Conservation (phyloP, 2,888 invertebrate species). For the Beris morrisii region DNA sequence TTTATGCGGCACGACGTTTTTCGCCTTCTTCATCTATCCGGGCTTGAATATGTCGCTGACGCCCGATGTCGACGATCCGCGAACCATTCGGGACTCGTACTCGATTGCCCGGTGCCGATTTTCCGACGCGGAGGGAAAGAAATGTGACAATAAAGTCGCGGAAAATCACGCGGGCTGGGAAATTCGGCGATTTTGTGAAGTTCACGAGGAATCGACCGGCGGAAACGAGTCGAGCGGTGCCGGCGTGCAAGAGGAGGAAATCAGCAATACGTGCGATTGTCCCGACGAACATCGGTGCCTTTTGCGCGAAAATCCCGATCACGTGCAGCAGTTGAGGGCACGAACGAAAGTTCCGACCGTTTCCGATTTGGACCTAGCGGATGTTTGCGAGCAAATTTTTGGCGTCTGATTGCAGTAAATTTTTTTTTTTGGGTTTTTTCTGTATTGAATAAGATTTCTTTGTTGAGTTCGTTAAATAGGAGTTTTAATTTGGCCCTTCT, state of each 20-base stretch:
- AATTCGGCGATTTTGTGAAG: conserved; percentile 44
- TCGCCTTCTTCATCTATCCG: conserved; percentile 82
- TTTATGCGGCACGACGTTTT: conserved; percentile 70
- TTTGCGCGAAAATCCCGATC: conserved; percentile 52
- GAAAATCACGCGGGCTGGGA: conserved; percentile 12
- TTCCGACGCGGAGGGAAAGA: conserved; percentile 24
- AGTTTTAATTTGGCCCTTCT: too few relatives aligned
- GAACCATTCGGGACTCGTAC: conserved; percentile 65
- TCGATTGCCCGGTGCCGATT: conserved; percentile 47
- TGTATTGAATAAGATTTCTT: not conserved
- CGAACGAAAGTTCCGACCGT: conserved; percentile 62
- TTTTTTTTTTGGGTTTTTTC: not conserved
- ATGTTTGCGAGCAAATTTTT: conserved; percentile 62
- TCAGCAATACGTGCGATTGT: conserved; percentile 58
- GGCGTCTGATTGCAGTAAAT: conserved; percentile 1
- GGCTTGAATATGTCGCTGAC: conserved; percentile 77
- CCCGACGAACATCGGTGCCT: conserved; percentile 57
- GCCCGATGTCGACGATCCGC: conserved; percentile 65
- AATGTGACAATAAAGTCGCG: conserved; percentile 37
- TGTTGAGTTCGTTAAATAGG: not conserved
- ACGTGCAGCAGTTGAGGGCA: conserved; percentile 52
- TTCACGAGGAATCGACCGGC: conserved; percentile 41
- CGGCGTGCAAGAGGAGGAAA: conserved; percentile 39
- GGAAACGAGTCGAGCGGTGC: conserved; percentile 39
- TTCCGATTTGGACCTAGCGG: conserved; percentile 68